Conservation (phyloP, 2,113 vertebrate genomes). For the Lepidothrix coronata region DNA sequence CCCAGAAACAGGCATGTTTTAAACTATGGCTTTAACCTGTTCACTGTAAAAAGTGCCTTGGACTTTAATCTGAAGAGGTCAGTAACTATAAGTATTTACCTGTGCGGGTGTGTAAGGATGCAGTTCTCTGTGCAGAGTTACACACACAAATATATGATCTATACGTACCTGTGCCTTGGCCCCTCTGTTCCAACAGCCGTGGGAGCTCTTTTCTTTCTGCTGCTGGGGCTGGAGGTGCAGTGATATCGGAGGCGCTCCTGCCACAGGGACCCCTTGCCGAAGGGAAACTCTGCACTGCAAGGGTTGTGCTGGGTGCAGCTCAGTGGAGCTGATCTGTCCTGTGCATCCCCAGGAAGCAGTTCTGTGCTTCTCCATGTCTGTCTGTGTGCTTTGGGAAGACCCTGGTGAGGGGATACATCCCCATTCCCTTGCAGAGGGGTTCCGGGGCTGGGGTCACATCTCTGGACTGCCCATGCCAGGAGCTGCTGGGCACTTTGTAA, state of each 20-base stretch:
- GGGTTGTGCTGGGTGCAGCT: neutral
- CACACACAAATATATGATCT: constrained; percentile 69
- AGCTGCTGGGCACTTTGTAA: neutral
- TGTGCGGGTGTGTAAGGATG: constrained; percentile 71
- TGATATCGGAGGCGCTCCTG: rapidly evolving
- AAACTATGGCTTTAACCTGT: constrained; percentile 83
- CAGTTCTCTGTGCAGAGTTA: constrained; percentile 65
- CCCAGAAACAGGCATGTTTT: constrained; percentile 76
- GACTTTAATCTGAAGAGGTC: constrained; percentile 82
- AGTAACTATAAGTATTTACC: constrained; percentile 69
- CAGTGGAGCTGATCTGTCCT: rapidly evolving
- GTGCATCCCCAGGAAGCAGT: neutral
- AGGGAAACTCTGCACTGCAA: neutral
- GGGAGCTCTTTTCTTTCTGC: constrained; percentile 3
- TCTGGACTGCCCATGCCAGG: too few relatives aligned
- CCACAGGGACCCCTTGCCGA: neutral
- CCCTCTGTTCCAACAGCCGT: constrained; percentile 14
- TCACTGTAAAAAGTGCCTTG: constrained; percentile 86
- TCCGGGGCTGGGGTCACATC: neutral
- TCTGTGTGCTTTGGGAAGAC: rapidly evolving
- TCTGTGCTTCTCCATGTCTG: neutral
- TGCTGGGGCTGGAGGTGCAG: neutral
- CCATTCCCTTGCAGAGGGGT: neutral
- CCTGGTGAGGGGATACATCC: rapidly evolving
- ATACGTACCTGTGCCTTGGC: constrained; percentile 47